phyloP scores from a whole-genome alignment of 2,113 vertebrate species.

The Polypterus senegalus region DNA sequence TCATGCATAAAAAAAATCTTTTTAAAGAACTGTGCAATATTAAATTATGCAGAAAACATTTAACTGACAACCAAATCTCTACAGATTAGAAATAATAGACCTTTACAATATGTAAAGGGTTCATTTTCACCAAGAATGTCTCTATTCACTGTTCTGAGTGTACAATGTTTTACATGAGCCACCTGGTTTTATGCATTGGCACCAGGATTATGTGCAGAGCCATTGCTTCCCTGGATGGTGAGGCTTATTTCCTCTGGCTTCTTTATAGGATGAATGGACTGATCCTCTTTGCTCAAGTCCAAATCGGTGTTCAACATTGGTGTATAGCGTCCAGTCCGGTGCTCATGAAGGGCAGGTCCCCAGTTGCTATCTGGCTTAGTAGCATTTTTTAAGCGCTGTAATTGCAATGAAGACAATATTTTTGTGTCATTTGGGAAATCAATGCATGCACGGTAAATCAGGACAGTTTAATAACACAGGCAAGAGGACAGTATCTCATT shows the following conservation, averaged over 20 bases:
- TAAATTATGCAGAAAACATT: conserved; percentile 50
- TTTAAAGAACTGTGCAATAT: conserved; percentile 36
- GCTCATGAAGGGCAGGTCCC: conserved; percentile 82
- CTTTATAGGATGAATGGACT: conserved; percentile 70
- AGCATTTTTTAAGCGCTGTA: conserved; percentile 82
- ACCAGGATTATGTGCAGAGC: conserved; percentile 81
- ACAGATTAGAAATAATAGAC: conserved; percentile 59
- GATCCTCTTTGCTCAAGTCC: conserved; percentile 64
- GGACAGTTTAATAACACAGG: no score
- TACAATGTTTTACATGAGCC: conserved; percentile 3
- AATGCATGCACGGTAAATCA: no score
- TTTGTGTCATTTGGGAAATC: no score
- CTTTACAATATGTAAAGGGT: conserved; percentile 68
- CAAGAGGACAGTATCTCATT: no score
- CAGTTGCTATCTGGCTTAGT: conserved; percentile 74
- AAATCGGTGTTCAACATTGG: conserved; percentile 37
- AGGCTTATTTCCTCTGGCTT: conserved; percentile 59
- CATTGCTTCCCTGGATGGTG: conserved; percentile 75
- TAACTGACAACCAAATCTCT: conserved; percentile 42
- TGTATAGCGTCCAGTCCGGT: conserved; percentile 82
- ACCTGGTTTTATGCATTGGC: conserved; percentile 54
- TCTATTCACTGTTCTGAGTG: conserved; percentile 30
- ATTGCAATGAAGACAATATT: neutral
- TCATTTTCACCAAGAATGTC: conserved; percentile 48
- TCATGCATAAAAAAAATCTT: conserved; percentile 33